Evolutionary conservation across 2,113 vertebrate species (phyloP).

Genomic region (Chlorodrepanis virens): DNA sequence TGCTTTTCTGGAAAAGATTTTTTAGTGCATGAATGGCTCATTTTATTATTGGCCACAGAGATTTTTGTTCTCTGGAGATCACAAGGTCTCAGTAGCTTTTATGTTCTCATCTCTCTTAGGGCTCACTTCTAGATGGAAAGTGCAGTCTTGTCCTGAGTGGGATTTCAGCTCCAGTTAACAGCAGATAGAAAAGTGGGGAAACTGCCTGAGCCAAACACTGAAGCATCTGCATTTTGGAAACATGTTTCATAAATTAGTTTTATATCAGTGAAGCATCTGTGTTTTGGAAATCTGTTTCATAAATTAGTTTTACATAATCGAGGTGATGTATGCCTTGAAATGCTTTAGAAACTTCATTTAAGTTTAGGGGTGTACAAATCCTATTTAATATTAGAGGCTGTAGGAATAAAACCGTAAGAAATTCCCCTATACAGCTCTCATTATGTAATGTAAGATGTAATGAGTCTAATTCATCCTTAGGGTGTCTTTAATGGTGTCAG

Average conservation of each 20-base stretch:
- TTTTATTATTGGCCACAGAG: neutral
- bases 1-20: neutral
- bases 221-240: neutral
- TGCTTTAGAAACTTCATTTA: conserved; percentile 4
- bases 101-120: neutral
- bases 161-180: neutral
- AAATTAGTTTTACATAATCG: neutral
- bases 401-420: neutral
- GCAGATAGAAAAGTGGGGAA: neutral
- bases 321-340: neutral
- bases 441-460: conserved; percentile 34
- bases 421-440: neutral
- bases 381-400: neutral
- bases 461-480: conserved; percentile 17
- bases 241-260: neutral
- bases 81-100: neutral
- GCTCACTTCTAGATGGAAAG: neutral
- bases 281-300: neutral
- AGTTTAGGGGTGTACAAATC: neutral
- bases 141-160: neutral
- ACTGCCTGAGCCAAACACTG: neutral
- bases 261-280: neutral
- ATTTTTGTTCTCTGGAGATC: neutral
- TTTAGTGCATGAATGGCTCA: neutral
- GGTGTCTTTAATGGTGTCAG: conserved; percentile 27